phyloP scores from a whole-genome alignment of 2,797 vertebrate species.

The Sebastes trivittatus region DNA sequence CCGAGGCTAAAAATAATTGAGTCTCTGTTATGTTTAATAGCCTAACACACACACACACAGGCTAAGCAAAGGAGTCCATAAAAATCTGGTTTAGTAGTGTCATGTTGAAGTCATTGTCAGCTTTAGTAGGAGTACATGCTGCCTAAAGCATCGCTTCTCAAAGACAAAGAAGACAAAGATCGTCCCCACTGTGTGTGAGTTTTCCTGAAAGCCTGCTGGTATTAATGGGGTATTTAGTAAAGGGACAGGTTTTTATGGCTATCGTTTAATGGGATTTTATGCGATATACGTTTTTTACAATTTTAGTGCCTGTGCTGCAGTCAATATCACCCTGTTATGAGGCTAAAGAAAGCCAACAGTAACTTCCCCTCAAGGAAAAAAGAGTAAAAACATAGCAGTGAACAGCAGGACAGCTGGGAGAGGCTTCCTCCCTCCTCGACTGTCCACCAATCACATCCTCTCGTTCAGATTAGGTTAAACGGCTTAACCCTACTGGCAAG shows the following conservation, averaged over 20 bases:
- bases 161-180: constrained; percentile 19
- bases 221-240: background rate
- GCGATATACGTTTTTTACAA: background rate
- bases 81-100: background rate
- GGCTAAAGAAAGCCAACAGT: background rate
- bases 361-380: background rate
- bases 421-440: constrained; percentile 39
- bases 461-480: constrained; percentile 67
- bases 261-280: background rate
- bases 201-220: background rate
- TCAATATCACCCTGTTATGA: background rate
- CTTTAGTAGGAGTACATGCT: background rate
- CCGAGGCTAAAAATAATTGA: constrained; percentile 10
- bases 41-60: background rate
- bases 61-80: background rate
- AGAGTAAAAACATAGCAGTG: background rate
- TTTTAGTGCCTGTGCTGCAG: background rate
- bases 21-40: background rate
- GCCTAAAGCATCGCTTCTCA: background rate
- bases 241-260: background rate
- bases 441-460: constrained; percentile 58
- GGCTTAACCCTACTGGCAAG: constrained; percentile 64
- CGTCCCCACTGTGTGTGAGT: background rate
- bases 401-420: constrained; percentile 55
- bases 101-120: constrained; percentile 3